Evolutionary conservation across 2,797 vertebrate genomes (phyloP), one percentile per base, ranked within the genome.

Genomic region (Macrochelys suwanniensis): DNA sequence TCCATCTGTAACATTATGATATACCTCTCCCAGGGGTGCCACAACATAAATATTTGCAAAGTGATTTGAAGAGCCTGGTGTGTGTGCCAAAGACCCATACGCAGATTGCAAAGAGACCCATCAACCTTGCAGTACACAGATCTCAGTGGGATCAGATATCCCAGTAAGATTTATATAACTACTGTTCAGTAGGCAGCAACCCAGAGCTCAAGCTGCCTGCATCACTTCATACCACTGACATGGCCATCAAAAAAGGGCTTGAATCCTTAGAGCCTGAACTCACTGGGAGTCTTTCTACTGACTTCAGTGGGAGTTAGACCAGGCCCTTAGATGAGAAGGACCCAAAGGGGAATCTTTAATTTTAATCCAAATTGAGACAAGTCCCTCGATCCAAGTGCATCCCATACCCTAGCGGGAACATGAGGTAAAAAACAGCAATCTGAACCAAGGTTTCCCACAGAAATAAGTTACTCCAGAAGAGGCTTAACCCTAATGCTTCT

Each of bases 21-120:
- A 47, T 45, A 45, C 74, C 57, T 53, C 87, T 79, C 80, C 76
- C 79, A 37, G 26, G 11, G 53, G 11, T 0, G 0, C 57, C 0
- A 2, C 28, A 85, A 90, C 68, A 65, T 42, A 13, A 8, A 1
- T 82, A n/a, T 74, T 4, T 19, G 25, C 68, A 16, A n/a, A 21
- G 42, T 0, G 5, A 15, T 84, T 50, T 1, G 42, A 90, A 11
- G 23, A 21, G 17, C 37, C n/a, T 71, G 65, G 65, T 21, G 19
- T 82, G 85, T 65, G 71, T 0, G 1, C 54, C 3, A 17, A 33
- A 91, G 59, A 47, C 0, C 2, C 11, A 78, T 15, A 21, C 2
- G 1, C 42, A 45, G 42, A 77, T 5, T 77, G 25, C 26, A 49
- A 7, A 49, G 26, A 45, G 13, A 77, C 74, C 45, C 15, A 49